Conservation (phyloP, 1,140 invertebrate species). For the Caenorhabditis elegans region WBcel235 BX284602.5:6337001-6337500, state of each 20-base stretch:
- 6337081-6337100: constrained; percentile 39
- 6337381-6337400: constrained; percentile 43
- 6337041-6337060: constrained; percentile 43
- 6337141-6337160: constrained; percentile 46
- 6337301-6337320: background rate
- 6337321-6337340: background rate
- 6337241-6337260: constrained; percentile 44
- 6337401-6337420: constrained; percentile 27
- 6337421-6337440: constrained; percentile 41
- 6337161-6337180: constrained; percentile 45
- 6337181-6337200: constrained; percentile 39
- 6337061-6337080: constrained; percentile 45
- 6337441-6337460: constrained; percentile 35
- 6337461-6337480: background rate
- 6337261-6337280: constrained; percentile 1
- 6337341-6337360: constrained; percentile 43
- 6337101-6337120: constrained; percentile 35
- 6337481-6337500: constrained; percentile 32
- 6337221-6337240: constrained; percentile 14
- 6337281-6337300: constrained; percentile 25
- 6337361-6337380: constrained; percentile 44
- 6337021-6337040: constrained; percentile 46
- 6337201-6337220: background rate
- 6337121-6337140: constrained; percentile 47
- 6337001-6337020: constrained; percentile 36